These are phyloP conservation scores for Grallaria varia DNA, from an alignment of 2,113 vertebrate species.

Conservation along the genomic window DNA sequence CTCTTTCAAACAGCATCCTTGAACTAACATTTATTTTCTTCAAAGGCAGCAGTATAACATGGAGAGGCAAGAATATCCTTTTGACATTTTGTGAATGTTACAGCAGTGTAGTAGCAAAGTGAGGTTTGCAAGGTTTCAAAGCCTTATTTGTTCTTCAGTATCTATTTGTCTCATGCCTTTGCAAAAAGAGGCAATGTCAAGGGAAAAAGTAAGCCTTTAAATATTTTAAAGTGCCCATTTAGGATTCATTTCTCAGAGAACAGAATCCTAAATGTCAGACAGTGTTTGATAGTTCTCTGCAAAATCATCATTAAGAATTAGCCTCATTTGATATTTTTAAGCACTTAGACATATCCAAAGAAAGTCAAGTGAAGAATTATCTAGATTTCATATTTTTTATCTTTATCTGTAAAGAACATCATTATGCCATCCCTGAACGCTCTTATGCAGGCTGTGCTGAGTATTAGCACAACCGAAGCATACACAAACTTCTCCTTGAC, in stretches of 20 bases:
- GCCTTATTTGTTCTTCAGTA: not conserved
- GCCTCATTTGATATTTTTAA: slow-evolving; percentile 33
- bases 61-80: not conserved
- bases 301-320: slow-evolving; percentile 14
- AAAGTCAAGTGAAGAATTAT: not conserved
- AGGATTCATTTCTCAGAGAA: slow-evolving; percentile 4
- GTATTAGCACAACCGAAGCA: not conserved
- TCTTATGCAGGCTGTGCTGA: not conserved
- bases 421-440: not conserved
- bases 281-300: not conserved
- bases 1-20: not conserved
- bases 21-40: slow-evolving; percentile 15
- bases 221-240: slow-evolving; percentile 29
- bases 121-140: not conserved
- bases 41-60: not conserved
- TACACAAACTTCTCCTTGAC: not conserved
- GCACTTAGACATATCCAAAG: not conserved
- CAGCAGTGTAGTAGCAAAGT: not conserved
- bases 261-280: slow-evolving; percentile 24
- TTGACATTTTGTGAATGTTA: not conserved
- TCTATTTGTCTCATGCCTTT: not conserved
- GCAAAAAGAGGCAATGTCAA: not conserved
- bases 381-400: not conserved
- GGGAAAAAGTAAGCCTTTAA: slow-evolving; percentile 13
- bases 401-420: not conserved